Evolutionary conservation across 2,113 vertebrate species (phyloP), one percentile per base, ranked within the genome.

Genomic region (Malurus alboscapulatus): DNA sequence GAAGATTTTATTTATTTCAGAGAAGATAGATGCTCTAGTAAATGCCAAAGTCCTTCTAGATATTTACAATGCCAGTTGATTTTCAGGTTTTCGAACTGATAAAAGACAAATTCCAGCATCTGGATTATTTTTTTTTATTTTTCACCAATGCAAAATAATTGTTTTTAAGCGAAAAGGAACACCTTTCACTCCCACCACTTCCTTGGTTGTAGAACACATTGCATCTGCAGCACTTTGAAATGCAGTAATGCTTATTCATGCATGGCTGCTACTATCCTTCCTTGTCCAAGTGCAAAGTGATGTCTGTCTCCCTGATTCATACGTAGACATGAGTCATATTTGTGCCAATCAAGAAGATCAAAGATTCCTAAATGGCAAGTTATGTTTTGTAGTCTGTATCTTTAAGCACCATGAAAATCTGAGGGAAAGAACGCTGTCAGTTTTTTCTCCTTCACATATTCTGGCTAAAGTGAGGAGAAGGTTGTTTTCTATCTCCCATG

Each of bases 231-330:
- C 69, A 82, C 87, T 94, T 84, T 76, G 77, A 75, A 79, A 54
- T 58, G 71, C 57, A 54, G 2, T 50, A 26, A 73, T 66, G 54
- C n/a, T 66, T 72, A 48, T 95, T 85, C 59, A 59, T 42, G n/a
- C 73, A 54, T 40, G 89, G 54, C 54, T 87, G 40, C 86, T 86
- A 26, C 72, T 51, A 40, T 48, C 54, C 73, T 44, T 79, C 25
- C 85, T 73, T 51, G 75, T 57, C 66, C 85, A 75, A 88, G 85
- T 59, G 59, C 68, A 87, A 54, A 63, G 59, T 44, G 73, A 45
- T 87, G 67, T 22, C 69, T 90, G 51, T 81, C 91, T 94, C 63
- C 73, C 59, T 53, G 40, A 59, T 93, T 95, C 95, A 93, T 92
- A 77, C 44, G 10, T 51, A 92, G 78, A 44, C 5, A 0, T 81